Conservation (phyloP, 2,113 vertebrate genomes). For the Serinus canaria region DNA sequence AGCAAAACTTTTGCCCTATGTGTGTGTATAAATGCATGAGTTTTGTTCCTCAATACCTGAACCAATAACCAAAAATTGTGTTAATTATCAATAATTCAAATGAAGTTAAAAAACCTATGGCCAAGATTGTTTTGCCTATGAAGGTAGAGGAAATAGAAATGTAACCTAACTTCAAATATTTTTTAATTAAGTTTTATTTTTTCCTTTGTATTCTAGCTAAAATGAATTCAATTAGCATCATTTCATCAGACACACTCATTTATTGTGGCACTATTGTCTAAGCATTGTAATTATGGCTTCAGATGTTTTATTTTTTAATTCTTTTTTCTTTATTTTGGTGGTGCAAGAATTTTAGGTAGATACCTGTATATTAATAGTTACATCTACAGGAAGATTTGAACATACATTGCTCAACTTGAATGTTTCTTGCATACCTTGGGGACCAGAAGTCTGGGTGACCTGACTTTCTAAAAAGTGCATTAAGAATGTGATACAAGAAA, state of each 20-base stretch:
- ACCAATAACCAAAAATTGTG: not conserved
- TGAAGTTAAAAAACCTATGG: not conserved
- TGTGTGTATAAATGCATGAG: not conserved
- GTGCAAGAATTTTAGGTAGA: not conserved
- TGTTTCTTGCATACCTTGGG: not conserved
- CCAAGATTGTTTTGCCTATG: not conserved
- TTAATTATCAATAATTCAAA: not conserved
- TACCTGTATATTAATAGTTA: not conserved
- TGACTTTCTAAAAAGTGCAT: not conserved
- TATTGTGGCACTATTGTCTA: not conserved
- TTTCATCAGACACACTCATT: not conserved
- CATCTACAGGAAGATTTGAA: not conserved
- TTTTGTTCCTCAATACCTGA: rapidly evolving
- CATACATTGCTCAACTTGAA: not conserved
- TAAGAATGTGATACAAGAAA: not conserved
- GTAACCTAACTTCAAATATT: not conserved
- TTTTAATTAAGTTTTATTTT: not conserved
- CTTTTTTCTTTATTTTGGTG: not conserved
- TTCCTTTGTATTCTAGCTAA: not conserved
- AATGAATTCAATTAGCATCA: not conserved
- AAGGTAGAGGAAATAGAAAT: not conserved
- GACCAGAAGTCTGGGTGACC: not conserved
- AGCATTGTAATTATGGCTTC: not conserved
- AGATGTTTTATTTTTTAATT: not conserved
- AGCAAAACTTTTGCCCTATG: not conserved